Base-by-base conservation (phyloP, 2,797 vertebrate species). In the Setipinna tenuifilis region DNA sequence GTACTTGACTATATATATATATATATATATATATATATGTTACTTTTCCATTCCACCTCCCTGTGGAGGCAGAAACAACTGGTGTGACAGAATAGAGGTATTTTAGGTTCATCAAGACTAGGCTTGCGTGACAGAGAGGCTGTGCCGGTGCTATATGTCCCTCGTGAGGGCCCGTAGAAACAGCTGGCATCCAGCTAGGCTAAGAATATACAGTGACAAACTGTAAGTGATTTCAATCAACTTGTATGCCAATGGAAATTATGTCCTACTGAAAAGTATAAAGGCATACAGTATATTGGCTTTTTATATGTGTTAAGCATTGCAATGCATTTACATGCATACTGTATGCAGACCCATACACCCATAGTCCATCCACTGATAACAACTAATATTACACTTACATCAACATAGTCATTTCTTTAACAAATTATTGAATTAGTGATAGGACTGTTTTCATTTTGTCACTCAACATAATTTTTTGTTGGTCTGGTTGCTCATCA, bases 121-220 rank as follows among this genome's bases (percentile, higher is more conserved):
- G 31, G 25, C 68, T 75, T 75, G 68, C 68, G 17, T 75, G 68
- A 75, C 68, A 75, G 31, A 75, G 68, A 75, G 68, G 28, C 28
- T 35, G 28, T 41, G 31, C 28, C 31, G 28, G 68, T 75, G 68
- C 68, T 35, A 28, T 75, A 35, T 75, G 68, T 75, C 68, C 68
- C 68, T 41, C 35, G 68, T 75, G 68, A 75, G 68, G 68, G 35
- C 68, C 68, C 17, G 16, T 75, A 75, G 68, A 75, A 41, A 75
- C 14, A 75, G 31, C 68, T 75, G 68, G 12, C 21, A 54, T 48
- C 41, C 44, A 62, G 23, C 62, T 44, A 46, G 6, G 59, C 12
- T 16, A 41, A n/a, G 25, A n/a, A 84, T 23, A 68, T 28, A 3
- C n/a, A 48, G n/a, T 83, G 14, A 21, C 17, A 19, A 11, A 31